These are phyloP conservation scores for Pollenia amentaria DNA, from an alignment of 2,888 invertebrate species.

Conservation along the genomic window DNA sequence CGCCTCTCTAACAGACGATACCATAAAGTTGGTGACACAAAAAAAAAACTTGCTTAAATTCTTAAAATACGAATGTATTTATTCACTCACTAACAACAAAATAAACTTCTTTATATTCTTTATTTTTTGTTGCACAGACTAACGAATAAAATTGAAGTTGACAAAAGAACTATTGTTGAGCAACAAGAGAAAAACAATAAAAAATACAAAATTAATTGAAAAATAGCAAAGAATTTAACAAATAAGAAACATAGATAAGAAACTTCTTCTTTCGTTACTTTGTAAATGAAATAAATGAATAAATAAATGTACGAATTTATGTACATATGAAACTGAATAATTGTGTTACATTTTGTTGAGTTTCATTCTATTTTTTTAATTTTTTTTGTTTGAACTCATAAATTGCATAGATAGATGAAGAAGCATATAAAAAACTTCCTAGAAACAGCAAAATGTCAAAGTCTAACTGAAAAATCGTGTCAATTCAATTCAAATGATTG, in stretches of 20 bases:
- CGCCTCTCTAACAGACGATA: not conserved
- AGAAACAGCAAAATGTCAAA: slow-evolving; percentile 50
- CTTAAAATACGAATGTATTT: not conserved
- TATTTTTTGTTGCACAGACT: not conserved
- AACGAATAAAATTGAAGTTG: slow-evolving; percentile 31
- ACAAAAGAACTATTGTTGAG: slow-evolving; percentile 36
- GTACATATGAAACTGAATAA: slow-evolving; percentile 8
- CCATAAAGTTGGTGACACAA: slow-evolving; percentile 46
- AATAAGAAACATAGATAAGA: slow-evolving; percentile 49
- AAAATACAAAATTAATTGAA: slow-evolving; percentile 43
- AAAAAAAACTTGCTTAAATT: slow-evolving; percentile 28
- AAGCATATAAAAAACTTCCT: slow-evolving; percentile 42
- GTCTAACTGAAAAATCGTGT: slow-evolving; percentile 57
- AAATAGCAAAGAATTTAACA: slow-evolving; percentile 56
- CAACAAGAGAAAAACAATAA: slow-evolving; percentile 40
- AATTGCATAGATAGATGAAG: not conserved
- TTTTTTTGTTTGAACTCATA: not conserved
- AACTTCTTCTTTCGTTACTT: slow-evolving; percentile 35
- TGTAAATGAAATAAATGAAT: slow-evolving; percentile 24
- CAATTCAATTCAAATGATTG: slow-evolving; percentile 50
- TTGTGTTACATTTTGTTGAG: slow-evolving; percentile 51
- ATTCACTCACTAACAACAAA: not conserved
- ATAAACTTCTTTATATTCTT: not conserved
- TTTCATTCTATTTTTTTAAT: slow-evolving; percentile 18
- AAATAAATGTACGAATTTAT: not conserved